phyloP scores from a whole-genome alignment of 2,888 invertebrate genomes.

The Cylloceria caligata region DNA sequence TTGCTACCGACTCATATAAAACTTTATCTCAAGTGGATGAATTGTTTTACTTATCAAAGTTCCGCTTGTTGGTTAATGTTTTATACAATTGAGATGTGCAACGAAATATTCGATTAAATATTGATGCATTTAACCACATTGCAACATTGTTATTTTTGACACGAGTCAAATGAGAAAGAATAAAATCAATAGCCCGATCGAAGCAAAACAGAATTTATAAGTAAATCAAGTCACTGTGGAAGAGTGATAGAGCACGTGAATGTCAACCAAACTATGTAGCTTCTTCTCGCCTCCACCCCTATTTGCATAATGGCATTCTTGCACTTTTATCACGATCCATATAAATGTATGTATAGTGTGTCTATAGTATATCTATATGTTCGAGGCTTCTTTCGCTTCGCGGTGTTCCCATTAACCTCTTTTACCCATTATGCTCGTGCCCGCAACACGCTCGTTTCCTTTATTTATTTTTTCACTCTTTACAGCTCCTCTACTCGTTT shows the following conservation, averaged over 20 bases:
- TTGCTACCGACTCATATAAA: not conserved
- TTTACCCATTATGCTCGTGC: slow-evolving; percentile 67
- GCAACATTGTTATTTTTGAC: not conserved
- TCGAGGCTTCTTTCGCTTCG: slow-evolving; percentile 66
- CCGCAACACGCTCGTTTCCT: slow-evolving; percentile 65
- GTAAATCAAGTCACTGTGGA: slow-evolving; percentile 39
- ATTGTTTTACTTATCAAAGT: not conserved
- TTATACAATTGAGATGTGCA: not conserved
- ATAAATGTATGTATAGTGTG: slow-evolving; percentile 55
- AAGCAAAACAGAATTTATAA: slow-evolving; percentile 19
- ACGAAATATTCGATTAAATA: not conserved
- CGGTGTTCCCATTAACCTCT: slow-evolving; percentile 70
- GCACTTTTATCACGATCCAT: slow-evolving; percentile 71
- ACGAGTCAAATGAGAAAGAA: not conserved
- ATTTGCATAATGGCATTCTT: slow-evolving; percentile 73
- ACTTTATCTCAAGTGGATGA: not conserved
- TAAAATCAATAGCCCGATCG: not conserved
- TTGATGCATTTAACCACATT: not conserved
- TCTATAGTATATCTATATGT: slow-evolving; percentile 48
- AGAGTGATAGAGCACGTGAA: slow-evolving; percentile 55
- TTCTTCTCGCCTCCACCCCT: slow-evolving; percentile 45
- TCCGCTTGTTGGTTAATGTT: not conserved
- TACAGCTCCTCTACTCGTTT: slow-evolving; percentile 43
- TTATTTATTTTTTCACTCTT: slow-evolving; percentile 69
- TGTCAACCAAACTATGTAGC: slow-evolving; percentile 51